A percentile compares a stretch with the other conserved stretches of the same genome.
Conservation (phyloP, 2,113 vertebrate species). For the Zosterops pallidus region DNA sequence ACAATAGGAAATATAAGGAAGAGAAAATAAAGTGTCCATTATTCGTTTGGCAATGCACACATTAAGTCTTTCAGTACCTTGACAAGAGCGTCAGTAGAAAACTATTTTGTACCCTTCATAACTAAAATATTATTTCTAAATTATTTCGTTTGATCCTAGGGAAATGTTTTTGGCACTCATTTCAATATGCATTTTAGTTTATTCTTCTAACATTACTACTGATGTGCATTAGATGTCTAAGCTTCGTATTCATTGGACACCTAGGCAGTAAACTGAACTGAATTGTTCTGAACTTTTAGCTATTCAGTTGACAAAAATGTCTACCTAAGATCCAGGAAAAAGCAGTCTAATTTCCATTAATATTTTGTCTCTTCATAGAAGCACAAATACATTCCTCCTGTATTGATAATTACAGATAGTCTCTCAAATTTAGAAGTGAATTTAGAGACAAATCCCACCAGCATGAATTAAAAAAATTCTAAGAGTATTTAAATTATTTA, state of each 20-base stretch:
- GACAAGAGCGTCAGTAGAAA: not conserved
- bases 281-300: not conserved
- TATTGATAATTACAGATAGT: not conserved
- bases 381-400: not conserved
- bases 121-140: not conserved
- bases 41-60: not conserved
- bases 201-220: not conserved
- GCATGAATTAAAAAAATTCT: not conserved
- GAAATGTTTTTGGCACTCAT: not conserved
- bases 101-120: not conserved
- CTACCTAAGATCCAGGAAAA: not conserved
- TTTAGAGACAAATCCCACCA: not conserved
- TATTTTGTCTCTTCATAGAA: not conserved
- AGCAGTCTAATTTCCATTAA: not conserved
- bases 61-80: not conserved
- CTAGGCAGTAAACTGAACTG: not conserved
- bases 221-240: not conserved
- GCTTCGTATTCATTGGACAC: not conserved
- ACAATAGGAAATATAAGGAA: not conserved
- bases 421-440: not conserved
- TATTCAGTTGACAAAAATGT: not conserved
- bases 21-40: not conserved
- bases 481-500: not conserved
- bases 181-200: not conserved
- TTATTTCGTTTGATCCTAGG: not conserved